phyloP scores from a whole-genome alignment of 2,113 vertebrate genomes.

The Pluvialis apricaria region DNA sequence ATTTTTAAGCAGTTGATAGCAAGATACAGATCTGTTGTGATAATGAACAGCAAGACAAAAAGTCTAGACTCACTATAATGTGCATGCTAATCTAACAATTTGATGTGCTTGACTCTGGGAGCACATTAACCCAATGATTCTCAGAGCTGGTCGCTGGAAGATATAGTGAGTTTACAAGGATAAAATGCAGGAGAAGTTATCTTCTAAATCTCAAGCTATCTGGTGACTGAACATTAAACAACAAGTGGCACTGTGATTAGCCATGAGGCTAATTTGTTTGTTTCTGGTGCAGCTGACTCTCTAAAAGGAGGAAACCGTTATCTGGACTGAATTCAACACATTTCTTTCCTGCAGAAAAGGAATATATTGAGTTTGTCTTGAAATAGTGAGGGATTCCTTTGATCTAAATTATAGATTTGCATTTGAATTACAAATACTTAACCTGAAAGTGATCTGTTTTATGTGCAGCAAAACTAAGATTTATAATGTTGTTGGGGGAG shows the following conservation, averaged over 20 bases:
- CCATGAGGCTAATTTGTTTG: no score
- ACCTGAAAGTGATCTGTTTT: background rate
- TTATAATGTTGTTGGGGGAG: background rate
- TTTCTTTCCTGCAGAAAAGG: background rate
- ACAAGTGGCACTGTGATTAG: no score
- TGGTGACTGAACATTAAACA: no score
- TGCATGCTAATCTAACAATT: background rate
- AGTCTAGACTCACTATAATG: background rate
- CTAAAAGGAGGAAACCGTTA: background rate
- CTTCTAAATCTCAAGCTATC: no score
- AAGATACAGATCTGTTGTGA: background rate
- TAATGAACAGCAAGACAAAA: background rate
- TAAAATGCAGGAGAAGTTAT: no score
- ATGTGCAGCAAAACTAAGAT: background rate
- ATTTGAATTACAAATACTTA: background rate
- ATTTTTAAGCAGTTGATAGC: background rate
- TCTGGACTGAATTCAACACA: background rate
- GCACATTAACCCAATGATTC: background rate
- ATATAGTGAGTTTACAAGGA: no score
- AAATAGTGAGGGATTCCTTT: background rate
- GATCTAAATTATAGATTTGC: background rate
- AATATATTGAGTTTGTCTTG: background rate
- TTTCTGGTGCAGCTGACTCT: background rate
- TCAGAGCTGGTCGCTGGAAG: no score
- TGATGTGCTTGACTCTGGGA: fast-evolving